Evolutionary conservation across 2,797 vertebrate species (phyloP).

Genomic region (Lepus townsendii): DNA sequence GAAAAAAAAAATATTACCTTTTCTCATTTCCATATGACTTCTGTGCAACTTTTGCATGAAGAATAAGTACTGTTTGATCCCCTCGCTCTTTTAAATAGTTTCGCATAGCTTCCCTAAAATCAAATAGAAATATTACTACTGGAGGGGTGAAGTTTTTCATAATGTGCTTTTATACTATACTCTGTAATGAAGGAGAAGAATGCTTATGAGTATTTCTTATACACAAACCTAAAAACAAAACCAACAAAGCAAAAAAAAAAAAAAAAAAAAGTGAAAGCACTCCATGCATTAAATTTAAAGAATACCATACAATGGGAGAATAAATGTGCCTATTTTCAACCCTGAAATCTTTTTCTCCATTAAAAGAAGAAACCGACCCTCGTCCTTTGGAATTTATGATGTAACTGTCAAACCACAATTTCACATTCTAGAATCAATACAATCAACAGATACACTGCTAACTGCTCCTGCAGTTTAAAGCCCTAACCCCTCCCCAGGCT

Average conservation of each 20-base stretch:
- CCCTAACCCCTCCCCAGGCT: not conserved
- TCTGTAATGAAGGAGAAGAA: constrained; percentile 12
- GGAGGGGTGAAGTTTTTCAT: not conserved
- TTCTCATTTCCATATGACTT: constrained; percentile 99
- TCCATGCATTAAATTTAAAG: constrained; percentile 13
- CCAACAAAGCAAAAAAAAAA: not conserved
- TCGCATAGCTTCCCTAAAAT: constrained; percentile 97
- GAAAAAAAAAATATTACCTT: constrained; percentile 90
- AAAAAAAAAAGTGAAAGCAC: too few species aligned
- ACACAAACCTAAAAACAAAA: constrained; percentile 59
- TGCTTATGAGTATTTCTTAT: constrained; percentile 48
- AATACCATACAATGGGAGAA: not conserved
- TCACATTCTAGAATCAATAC: constrained; percentile 28
- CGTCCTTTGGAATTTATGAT: constrained; percentile 25
- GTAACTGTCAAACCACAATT: constrained; percentile 29
- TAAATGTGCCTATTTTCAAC: not conserved
- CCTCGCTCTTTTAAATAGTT: constrained; percentile 99
- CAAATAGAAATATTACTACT: constrained; percentile 73
- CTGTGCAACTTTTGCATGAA: constrained; percentile 99
- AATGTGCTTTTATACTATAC: not conserved
- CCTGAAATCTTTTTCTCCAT: not conserved
- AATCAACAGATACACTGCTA: not conserved
- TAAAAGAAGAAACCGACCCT: constrained; percentile 18
- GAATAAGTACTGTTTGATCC: constrained; percentile 99
- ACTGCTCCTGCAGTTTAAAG: constrained; percentile 3